A percentile compares a stretch with the other conserved stretches of the same genome.
Evolutionary conservation across 2,113 vertebrate species (phyloP).

Genomic region (Grantiella picta): DNA sequence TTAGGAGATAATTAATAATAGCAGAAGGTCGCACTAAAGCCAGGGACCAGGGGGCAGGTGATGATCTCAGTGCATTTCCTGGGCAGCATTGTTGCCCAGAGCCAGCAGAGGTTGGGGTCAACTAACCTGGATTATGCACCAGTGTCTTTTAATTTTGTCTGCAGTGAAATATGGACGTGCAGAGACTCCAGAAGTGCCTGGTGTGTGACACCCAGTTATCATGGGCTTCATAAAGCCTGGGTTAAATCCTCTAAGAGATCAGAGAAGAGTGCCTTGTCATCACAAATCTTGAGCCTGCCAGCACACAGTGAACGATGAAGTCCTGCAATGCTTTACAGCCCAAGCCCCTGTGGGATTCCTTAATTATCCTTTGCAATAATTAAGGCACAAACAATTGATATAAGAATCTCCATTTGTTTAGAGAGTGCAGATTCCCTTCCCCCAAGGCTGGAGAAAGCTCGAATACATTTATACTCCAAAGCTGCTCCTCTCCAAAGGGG

Average conservation of each 20-base stretch:
- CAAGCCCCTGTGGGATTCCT: neutral
- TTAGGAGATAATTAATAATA: neutral
- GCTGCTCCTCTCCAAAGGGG: conserved; percentile 54
- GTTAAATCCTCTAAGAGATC: neutral
- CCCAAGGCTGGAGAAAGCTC: conserved; percentile 32
- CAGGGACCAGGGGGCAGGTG: neutral
- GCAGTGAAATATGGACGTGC: neutral
- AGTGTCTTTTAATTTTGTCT: neutral
- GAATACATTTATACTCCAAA: conserved; percentile 13
- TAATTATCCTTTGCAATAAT: conserved; percentile 57
- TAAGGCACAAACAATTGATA: conserved; percentile 48
- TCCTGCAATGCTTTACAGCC: neutral
- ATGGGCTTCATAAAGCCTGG: neutral
- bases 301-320: neutral
- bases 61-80: neutral
- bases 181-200: neutral
- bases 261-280: conserved; percentile 4
- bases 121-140: neutral
- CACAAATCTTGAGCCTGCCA: conserved; percentile 2
- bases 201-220: neutral
- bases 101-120: neutral
- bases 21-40: neutral
- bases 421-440: neutral
- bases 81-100: neutral
- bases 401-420: conserved; percentile 41